These are phyloP conservation scores for Bos indicus DNA, from an alignment of 2,113 vertebrate species.

Conservation along the genomic window DNA sequence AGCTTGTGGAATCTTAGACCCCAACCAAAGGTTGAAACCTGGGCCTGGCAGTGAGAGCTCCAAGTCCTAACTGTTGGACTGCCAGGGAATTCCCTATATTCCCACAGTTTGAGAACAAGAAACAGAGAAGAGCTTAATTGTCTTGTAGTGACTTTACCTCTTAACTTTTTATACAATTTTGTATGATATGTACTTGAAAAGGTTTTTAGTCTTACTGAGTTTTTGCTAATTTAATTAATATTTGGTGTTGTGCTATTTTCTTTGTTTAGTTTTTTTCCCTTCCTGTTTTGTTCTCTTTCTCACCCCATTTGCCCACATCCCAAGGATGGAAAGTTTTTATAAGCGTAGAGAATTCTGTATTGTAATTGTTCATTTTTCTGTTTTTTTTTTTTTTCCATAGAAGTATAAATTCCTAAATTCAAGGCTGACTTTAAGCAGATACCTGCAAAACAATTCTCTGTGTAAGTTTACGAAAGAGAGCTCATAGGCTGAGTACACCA, in stretches of 20 bases:
- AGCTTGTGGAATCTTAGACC: neutral
- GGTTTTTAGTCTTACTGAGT: neutral
- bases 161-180: neutral
- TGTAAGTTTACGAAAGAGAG: neutral
- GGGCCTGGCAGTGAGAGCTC: neutral
- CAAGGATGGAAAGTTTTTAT: neutral
- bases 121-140: neutral
- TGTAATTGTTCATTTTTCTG: neutral
- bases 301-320: neutral
- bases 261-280: neutral
- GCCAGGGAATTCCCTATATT: neutral
- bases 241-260: neutral
- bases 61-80: neutral
- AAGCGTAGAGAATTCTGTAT: neutral
- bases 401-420: neutral
- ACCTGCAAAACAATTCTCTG: neutral
- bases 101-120: neutral
- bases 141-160: neutral
- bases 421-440: neutral
- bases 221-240: neutral
- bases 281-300: neutral
- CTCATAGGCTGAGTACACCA: neutral
- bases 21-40: neutral
- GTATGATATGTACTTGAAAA: neutral
- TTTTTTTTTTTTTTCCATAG: neutral